Base-by-base conservation (phyloP, 2,113 vertebrate genomes). In the Orcinus orca region DNA sequence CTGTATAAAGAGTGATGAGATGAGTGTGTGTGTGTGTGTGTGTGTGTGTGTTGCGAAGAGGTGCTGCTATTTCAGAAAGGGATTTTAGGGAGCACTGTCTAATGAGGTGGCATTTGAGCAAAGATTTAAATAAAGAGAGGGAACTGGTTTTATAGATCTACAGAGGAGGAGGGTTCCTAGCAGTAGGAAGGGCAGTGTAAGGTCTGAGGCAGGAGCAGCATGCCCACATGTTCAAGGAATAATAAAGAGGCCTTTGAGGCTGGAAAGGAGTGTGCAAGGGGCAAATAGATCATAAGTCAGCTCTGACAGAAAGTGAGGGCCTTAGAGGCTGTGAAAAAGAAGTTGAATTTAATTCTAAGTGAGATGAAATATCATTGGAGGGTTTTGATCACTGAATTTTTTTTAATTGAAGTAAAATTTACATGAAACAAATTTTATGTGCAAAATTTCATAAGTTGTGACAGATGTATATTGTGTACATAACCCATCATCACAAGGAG, bases 321-420 rank as follows among this genome's bases (percentile, higher is more conserved):
- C 25, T 96, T 41, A 41, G 74, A 90, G 38, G 2, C 44, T 7
- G 60, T 23, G 3, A 29, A 60, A 87, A 80, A 20, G 8, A 68
- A 79, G 31, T 10, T 83, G 4, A 50, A 26, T 88, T 80, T 88
- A 36, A 83, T 90, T 95, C n/a, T 63, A 73, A 79, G 21, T 65
- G 25, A 88, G n/a, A 58, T 41, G 4, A 88, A 81, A 88, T 68
- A 13, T 33, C 29, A 62, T 3, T 90, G 53, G 38, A 76, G 2
- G 8, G 8, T 47, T 88, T 68, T 80, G 25, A 29, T 88, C 21
- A 76, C n/a, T 63, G n/a, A 7, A 29, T 38, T 53, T 67, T 90
- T 76, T 81, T 77, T 50, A 93, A 90, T 53, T 82, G 36, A 92
- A 15, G 26, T 77, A 83, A 87, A 83, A 90, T 25, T 85, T 83